A percentile compares a stretch with the other conserved stretches of the same genome.
Evolutionary conservation across 2,888 invertebrate genomes (phyloP).

Genomic region (Strigamia maritima): DNA sequence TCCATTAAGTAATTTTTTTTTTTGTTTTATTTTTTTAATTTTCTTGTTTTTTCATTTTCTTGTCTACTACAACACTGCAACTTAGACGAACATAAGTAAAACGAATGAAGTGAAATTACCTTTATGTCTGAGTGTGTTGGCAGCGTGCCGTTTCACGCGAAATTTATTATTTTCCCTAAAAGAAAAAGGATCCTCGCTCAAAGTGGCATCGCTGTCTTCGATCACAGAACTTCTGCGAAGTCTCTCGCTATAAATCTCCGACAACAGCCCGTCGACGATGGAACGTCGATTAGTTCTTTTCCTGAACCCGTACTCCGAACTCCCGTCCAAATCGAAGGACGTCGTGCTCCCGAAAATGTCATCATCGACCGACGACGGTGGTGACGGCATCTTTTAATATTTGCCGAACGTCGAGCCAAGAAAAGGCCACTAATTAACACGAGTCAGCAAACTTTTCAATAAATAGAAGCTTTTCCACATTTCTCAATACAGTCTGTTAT

Average conservation of each 20-base stretch:
- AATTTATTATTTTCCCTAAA: conserved; percentile 4
- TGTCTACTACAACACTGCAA: no score
- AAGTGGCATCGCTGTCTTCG: conserved; percentile 39
- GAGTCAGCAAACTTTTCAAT: neutral
- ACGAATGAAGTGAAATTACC: neutral
- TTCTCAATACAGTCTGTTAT: no score
- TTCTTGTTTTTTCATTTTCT: neutral
- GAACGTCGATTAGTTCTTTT: neutral
- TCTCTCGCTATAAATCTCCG: conserved; percentile 38
- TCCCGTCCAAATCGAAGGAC: neutral
- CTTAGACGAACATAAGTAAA: no score
- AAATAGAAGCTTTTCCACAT: no score
- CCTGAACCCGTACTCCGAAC: neutral
- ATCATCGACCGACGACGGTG: conserved; percentile 21
- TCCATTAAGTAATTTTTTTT: neutral
- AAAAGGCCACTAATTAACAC: neutral
- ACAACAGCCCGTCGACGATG: conserved; percentile 39
- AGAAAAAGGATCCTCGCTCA: conserved; percentile 33
- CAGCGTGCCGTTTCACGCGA: conserved; percentile 12
- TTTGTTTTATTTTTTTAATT: neutral
- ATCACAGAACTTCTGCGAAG: conserved; percentile 36
- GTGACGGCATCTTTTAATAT: conserved; percentile 2
- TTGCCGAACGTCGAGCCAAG: neutral
- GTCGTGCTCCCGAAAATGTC: neutral
- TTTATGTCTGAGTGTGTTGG: conserved; percentile 20